Base-by-base conservation (phyloP, 2,888 invertebrate species). In the Cataglyphis livida region DNA sequence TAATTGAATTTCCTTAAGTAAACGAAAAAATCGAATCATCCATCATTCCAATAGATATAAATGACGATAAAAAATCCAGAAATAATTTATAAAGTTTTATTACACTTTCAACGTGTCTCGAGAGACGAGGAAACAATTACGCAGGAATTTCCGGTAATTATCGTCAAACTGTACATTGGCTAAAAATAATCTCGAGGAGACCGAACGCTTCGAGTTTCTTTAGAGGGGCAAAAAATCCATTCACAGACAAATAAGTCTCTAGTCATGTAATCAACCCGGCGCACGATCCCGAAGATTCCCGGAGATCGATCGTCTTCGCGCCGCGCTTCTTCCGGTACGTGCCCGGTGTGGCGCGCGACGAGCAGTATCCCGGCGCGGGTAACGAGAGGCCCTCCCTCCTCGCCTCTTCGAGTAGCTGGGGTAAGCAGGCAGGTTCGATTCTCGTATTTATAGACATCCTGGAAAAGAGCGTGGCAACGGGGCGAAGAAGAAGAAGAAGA, bases 361-460 rank as follows among this genome's bases (percentile, higher is more conserved):
- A 38, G 73, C 48, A 65, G 64, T 74, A 82, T 66, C 78, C 74
- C 75, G 38, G 76, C 82, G 74, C 82, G 83, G 68, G 85, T 84
- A 84, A 83, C 81, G 81, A 71, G 83, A 82, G 82, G 62, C 81
- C 81, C 82, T 25, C 21, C 61, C 73, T 28, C 64, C 84, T 85
- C 76, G 85, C n/a, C 18, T 59, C 10, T n/a, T n/a, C 48, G 59
- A 61, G 25, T 79, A 71, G 59, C 32, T 78, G 44, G 70, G 62
- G 71, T 75, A 59, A 73, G 75, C 57, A 59, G 84, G 74, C 78
- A 66, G 83, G 86, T 90, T 90, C 90, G 89, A 89, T 90, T 84
- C 85, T 81, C 64, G 88, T 90, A 93, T 92, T 93, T 92, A 94
- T 93, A 94, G 94, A 93, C 92, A 93, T 93, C 92, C 91, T 92